These are phyloP conservation scores for Leptocoma aspasia DNA, from an alignment of 2,113 vertebrate species.

Conservation along the genomic window DNA sequence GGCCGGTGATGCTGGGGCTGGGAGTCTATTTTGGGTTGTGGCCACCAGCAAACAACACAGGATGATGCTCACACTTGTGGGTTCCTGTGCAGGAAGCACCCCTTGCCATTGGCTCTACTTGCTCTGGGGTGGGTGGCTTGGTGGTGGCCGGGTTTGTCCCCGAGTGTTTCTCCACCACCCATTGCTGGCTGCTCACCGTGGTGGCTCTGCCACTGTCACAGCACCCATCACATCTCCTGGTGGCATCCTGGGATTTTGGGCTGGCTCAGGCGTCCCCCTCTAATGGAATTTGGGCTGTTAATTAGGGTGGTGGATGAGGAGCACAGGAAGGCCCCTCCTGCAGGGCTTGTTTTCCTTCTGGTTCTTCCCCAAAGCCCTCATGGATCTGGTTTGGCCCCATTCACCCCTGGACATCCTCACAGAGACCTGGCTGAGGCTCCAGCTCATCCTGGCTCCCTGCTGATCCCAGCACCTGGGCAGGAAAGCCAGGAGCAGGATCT, in stretches of 20 bases:
- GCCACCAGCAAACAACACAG: neutral
- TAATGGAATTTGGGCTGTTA: rapidly evolving
- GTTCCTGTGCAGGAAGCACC: neutral
- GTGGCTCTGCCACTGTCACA: neutral
- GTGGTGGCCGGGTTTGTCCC: rapidly evolving
- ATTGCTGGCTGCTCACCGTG: rapidly evolving
- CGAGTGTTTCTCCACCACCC: neutral
- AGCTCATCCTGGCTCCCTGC: neutral
- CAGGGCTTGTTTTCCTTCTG: rapidly evolving
- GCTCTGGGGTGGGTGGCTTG: rapidly evolving
- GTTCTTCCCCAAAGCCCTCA: neutral
- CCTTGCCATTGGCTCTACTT: rapidly evolving
- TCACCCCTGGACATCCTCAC: neutral
- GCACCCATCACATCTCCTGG: rapidly evolving
- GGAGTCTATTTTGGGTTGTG: neutral
- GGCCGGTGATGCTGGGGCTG: neutral
- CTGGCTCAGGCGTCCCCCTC: neutral
- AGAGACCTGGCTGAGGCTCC: neutral
- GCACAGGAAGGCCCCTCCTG: neutral
- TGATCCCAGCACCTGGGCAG: neutral
- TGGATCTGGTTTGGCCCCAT: rapidly evolving
- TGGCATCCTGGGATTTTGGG: neutral
- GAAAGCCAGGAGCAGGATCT: neutral
- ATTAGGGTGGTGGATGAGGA: neutral
- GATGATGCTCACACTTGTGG: neutral